Evolutionary conservation across 2,888 invertebrate genomes (phyloP).

Genomic region (Papilio protenor): DNA sequence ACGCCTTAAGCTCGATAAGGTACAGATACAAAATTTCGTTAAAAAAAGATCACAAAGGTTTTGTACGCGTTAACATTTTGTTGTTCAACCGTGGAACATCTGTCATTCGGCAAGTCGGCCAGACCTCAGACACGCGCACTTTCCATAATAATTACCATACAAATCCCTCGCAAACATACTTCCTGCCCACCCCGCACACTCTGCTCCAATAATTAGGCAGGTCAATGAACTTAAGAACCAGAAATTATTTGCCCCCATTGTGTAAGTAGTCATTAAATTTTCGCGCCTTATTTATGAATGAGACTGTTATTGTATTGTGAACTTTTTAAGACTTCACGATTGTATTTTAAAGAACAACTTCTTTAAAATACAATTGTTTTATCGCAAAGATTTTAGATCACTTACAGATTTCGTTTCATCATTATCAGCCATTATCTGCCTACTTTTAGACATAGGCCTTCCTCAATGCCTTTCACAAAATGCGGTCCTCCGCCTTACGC

Average conservation of each 20-base stretch:
- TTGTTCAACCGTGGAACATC: slow-evolving; percentile 42
- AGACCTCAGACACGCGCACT: slow-evolving; percentile 35
- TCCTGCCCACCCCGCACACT: slow-evolving; percentile 37
- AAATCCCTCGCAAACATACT: slow-evolving; percentile 41
- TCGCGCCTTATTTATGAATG: slow-evolving; percentile 12
- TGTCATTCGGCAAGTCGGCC: slow-evolving; percentile 31
- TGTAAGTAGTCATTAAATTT: slow-evolving; percentile 29
- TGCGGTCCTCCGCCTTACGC: no score
- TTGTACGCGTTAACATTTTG: neutral
- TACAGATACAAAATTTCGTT: neutral
- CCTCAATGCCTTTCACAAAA: no score
- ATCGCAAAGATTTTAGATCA: no score
- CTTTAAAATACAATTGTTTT: no score
- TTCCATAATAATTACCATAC: slow-evolving; percentile 43
- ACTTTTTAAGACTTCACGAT: neutral
- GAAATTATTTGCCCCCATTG: slow-evolving; percentile 29
- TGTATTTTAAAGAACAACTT: neutral
- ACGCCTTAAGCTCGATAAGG: neutral
- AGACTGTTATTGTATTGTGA: neutral
- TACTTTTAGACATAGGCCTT: no score
- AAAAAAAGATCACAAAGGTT: neutral
- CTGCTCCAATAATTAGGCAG: slow-evolving; percentile 36
- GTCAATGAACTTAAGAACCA: slow-evolving; percentile 32
- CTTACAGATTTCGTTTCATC: no score
- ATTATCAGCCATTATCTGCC: no score